A percentile compares a stretch with the other conserved stretches of the same genome.
These are phyloP conservation scores for Stenolophus ochropezus DNA, from an alignment of 2,888 invertebrate species.

Conservation along the genomic window DNA sequence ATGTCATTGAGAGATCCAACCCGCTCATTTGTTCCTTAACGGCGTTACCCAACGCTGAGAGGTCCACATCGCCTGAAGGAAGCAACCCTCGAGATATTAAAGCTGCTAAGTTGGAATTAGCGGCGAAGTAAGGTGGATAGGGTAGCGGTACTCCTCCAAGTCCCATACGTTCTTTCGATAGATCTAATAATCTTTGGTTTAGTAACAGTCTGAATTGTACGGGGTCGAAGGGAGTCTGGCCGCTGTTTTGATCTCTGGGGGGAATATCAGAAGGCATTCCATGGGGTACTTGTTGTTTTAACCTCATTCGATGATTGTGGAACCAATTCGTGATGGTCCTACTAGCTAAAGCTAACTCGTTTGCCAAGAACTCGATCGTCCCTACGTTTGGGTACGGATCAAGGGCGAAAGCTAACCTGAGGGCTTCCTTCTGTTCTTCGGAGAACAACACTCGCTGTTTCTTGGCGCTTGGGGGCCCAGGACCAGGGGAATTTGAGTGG, in stretches of 20 bases:
- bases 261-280: constrained; percentile 83
- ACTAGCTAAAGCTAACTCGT: constrained; percentile 92
- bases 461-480: constrained; percentile 90
- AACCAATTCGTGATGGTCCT: constrained; percentile 99
- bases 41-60: constrained; percentile 76
- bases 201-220: constrained; percentile 92
- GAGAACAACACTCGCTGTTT: constrained; percentile 97
- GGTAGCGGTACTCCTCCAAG: constrained; percentile 85
- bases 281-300: constrained; percentile 91
- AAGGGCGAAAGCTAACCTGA: constrained; percentile 93
- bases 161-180: constrained; percentile 90
- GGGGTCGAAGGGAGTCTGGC: constrained; percentile 87
- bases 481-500: constrained; percentile 88
- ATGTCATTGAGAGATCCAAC: constrained; percentile 90
- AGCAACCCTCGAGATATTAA: constrained; percentile 82
- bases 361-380: constrained; percentile 95
- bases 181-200: constrained; percentile 90
- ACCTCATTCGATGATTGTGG: constrained; percentile 99
- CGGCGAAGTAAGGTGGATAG: constrained; percentile 86
- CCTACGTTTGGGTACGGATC: constrained; percentile 98
- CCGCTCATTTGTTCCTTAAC: constrained; percentile 89
- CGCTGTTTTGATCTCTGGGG: constrained; percentile 83
- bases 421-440: constrained; percentile 98
- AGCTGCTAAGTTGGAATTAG: constrained; percentile 85
- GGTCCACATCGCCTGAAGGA: constrained; percentile 77